phyloP scores from a whole-genome alignment of 2,113 vertebrate species.

The Acrocephalus kingi region DNA sequence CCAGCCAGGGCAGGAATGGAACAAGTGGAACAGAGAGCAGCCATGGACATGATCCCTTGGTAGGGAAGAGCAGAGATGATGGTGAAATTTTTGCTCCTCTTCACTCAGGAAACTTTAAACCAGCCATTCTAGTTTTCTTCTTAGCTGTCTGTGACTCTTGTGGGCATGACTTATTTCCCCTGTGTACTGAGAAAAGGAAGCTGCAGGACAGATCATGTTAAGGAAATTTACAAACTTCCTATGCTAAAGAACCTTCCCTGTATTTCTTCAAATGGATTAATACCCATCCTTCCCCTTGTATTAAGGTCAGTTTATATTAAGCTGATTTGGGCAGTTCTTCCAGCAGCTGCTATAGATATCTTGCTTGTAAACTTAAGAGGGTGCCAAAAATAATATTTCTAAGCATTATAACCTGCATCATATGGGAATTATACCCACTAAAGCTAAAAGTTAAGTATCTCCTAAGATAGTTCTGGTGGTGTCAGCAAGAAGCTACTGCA shows the following conservation, averaged over 20 bases:
- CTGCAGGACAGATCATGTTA: not conserved
- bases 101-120: not conserved
- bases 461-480: not conserved
- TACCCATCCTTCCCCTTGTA: not conserved
- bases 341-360: not conserved
- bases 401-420: not conserved
- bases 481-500: not conserved
- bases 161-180: not conserved
- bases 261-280: not conserved
- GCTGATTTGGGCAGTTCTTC: not conserved
- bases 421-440: not conserved
- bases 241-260: not conserved
- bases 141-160: not conserved
- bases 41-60: not conserved
- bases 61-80: not conserved
- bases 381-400: not conserved
- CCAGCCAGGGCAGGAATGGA: not conserved
- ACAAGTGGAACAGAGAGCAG: not conserved
- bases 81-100: not conserved
- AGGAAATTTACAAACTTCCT: not conserved
- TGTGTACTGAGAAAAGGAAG: not conserved
- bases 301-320: not conserved
- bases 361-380: conserved; percentile 6
- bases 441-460: not conserved
- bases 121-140: not conserved